Conservation (phyloP, 2,888 invertebrate genomes). For the Cryptocephalus primarius region DNA sequence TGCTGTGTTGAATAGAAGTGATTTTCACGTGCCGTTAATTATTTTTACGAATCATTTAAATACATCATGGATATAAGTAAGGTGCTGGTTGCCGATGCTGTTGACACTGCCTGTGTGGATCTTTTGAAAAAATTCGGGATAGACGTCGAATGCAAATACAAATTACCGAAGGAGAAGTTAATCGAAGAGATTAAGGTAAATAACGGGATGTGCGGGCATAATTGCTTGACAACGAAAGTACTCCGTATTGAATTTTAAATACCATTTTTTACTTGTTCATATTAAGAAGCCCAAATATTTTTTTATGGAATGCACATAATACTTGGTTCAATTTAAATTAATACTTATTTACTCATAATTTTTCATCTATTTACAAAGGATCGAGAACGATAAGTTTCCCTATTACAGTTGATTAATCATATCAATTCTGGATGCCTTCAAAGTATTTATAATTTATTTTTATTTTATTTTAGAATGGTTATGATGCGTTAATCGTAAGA, state of each 20-base stretch:
- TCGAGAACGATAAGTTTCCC: neutral
- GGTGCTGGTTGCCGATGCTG: slow-evolving; percentile 88
- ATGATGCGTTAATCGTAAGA: slow-evolving; percentile 84
- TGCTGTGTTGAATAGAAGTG: too few species aligned
- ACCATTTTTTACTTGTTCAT: neutral
- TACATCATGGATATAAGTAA: slow-evolving; percentile 53
- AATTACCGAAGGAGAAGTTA: slow-evolving; percentile 67
- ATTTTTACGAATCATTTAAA: neutral
- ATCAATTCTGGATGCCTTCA: too few species aligned
- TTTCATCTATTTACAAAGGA: neutral
- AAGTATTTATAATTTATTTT: neutral
- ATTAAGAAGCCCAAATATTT: neutral
- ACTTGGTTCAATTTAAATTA: too few species aligned
- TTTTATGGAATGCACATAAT: too few species aligned
- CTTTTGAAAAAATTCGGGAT: slow-evolving; percentile 69
- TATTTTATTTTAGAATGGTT: slow-evolving; percentile 48
- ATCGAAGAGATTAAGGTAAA: slow-evolving; percentile 74
- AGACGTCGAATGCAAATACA: slow-evolving; percentile 66
- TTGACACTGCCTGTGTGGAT: slow-evolving; percentile 76
- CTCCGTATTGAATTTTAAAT: too few species aligned
- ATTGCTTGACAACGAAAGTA: too few species aligned
- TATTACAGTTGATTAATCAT: neutral
- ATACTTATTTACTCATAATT: too few species aligned
- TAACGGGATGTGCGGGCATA: neutral
- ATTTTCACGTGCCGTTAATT: neutral